A percentile compares a stretch with the other conserved stretches of the same genome.
These are phyloP conservation scores for Misgurnus mizolepis DNA, from an alignment of 2,113 vertebrate genomes.

Conservation along the genomic window DNA sequence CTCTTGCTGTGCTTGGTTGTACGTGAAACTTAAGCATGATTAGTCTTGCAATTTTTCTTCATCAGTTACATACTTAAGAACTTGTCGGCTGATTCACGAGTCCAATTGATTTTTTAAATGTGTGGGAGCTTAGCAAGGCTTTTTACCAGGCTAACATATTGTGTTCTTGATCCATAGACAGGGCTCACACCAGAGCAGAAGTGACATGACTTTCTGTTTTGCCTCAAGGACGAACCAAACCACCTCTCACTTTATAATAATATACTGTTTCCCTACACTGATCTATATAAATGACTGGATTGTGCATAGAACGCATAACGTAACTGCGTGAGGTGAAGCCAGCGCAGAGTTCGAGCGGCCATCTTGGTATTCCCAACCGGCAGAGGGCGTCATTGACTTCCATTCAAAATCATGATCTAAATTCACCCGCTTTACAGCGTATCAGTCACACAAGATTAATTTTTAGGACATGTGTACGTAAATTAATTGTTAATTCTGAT, in stretches of 20 bases:
- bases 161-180: constrained; percentile 22
- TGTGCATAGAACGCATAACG: too few relatives aligned
- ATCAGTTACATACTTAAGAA: constrained; percentile 27
- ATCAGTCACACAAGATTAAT: too few relatives aligned
- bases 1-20: background rate
- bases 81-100: constrained; percentile 7
- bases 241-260: constrained; percentile 16
- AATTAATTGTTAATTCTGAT: too few relatives aligned
- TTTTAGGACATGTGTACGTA: too few relatives aligned
- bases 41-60: constrained; percentile 28
- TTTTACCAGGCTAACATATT: constrained; percentile 29
- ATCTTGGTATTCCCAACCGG: too few relatives aligned
- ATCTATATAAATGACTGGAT: too few relatives aligned
- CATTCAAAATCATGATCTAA: too few relatives aligned
- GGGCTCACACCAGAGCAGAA: constrained; percentile 21
- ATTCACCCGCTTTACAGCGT: too few relatives aligned
- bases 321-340: too few relatives aligned
- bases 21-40: background rate
- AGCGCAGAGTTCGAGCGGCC: too few relatives aligned
- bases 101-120: background rate
- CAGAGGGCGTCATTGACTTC: too few relatives aligned
- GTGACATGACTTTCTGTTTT: constrained; percentile 38
- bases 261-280: background rate
- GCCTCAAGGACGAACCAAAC: constrained; percentile 35
- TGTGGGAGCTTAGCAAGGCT: constrained; percentile 6